Evolutionary conservation across 2,113 vertebrate genomes (phyloP).

Genomic region (Cyanoramphus novaezelandiae): DNA sequence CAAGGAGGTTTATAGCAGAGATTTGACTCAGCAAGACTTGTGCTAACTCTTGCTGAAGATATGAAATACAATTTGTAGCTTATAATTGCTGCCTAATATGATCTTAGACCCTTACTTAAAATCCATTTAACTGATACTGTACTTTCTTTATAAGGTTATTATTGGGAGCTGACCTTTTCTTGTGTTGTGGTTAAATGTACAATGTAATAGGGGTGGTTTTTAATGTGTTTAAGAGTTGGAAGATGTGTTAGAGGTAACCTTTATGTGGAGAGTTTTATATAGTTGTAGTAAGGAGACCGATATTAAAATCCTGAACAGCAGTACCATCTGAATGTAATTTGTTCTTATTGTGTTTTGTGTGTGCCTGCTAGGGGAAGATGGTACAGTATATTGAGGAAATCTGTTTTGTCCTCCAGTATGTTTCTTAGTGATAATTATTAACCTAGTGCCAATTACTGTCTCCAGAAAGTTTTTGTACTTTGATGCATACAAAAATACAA

Average conservation of each 20-base stretch:
- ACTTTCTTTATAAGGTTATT: conserved; percentile 59
- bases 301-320: conserved; percentile 48
- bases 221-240: conserved; percentile 57
- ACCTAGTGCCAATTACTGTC: background rate
- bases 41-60: conserved; percentile 46
- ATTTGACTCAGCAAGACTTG: conserved; percentile 55
- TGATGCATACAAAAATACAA: background rate
- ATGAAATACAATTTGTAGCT: conserved; percentile 54
- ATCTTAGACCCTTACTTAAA: conserved; percentile 66
- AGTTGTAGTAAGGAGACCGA: conserved; percentile 17
- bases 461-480: background rate
- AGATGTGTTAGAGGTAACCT: conserved; percentile 50
- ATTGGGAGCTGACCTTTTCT: conserved; percentile 56
- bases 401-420: background rate
- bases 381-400: conserved; percentile 10
- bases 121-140: conserved; percentile 54
- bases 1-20: conserved; percentile 31
- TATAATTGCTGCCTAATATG: conserved; percentile 53
- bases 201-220: conserved; percentile 49
- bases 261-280: conserved; percentile 50
- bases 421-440: background rate
- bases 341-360: conserved; percentile 38
- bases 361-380: background rate
- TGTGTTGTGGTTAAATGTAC: conserved; percentile 54
- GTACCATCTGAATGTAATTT: conserved; percentile 36